phyloP scores from a whole-genome alignment of 2,113 vertebrate genomes.

The Syrrhaptes paradoxus region DNA sequence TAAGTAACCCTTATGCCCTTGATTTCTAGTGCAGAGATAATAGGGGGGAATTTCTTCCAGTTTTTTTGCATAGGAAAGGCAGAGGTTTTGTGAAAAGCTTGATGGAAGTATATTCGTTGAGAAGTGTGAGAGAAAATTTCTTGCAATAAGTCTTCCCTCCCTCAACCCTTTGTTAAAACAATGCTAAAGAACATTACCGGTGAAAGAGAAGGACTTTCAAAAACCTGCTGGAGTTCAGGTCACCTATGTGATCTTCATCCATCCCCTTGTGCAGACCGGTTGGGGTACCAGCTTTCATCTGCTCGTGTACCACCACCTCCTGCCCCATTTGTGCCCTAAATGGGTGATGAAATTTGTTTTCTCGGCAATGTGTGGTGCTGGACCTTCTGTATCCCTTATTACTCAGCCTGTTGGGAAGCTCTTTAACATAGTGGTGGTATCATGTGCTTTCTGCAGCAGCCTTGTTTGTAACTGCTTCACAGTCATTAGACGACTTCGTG shows the following conservation, averaged over 20 bases:
- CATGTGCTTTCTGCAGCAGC: neutral
- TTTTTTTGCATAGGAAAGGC: neutral
- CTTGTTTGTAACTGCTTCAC: neutral
- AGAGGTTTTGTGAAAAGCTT: neutral
- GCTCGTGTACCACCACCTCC: neutral
- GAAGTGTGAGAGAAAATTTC: neutral
- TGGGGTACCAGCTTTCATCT: neutral
- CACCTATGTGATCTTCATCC: neutral
- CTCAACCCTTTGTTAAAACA: neutral
- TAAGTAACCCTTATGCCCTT: neutral
- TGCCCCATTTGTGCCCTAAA: accelerated
- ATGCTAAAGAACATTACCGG: neutral
- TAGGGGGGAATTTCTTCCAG: neutral
- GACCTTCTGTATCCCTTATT: neutral
- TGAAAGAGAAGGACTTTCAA: neutral
- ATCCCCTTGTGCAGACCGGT: accelerated
- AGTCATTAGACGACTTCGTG: neutral
- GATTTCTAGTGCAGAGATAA: neutral
- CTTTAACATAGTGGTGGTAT: neutral
- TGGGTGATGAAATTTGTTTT: neutral
- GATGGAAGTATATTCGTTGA: neutral
- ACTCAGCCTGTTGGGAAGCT: neutral
- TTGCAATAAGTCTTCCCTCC: neutral
- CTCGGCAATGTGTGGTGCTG: neutral
- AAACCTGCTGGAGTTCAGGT: neutral